Evolutionary conservation across 2,113 vertebrate species (phyloP).

Genomic region (Pogonocichla stellata): DNA sequence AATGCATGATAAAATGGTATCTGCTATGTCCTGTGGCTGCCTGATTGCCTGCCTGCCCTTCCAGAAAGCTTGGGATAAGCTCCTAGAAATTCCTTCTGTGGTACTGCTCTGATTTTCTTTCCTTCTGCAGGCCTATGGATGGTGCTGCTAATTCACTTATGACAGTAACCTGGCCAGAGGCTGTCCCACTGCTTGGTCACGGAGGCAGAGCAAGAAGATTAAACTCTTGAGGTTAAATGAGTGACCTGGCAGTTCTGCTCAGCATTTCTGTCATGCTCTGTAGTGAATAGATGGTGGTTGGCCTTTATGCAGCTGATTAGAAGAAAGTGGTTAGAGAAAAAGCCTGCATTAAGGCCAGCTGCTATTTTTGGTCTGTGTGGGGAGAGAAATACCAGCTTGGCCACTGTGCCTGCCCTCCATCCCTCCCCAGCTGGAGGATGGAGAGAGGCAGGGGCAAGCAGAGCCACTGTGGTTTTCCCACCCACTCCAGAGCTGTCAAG

Average conservation of each 20-base stretch:
- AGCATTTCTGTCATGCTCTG: not conserved
- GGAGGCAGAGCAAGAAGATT: not conserved
- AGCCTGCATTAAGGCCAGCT: not conserved
- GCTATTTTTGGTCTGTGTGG: not conserved
- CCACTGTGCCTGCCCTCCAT: not conserved
- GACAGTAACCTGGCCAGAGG: not conserved
- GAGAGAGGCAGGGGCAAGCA: not conserved
- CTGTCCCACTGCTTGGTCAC: not conserved
- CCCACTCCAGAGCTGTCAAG: not conserved
- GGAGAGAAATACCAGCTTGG: fast-evolving
- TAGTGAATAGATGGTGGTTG: not conserved
- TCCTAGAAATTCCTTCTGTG: not conserved
- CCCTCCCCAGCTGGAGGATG: fast-evolving
- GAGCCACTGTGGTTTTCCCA: not conserved
- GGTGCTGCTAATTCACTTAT: not conserved
- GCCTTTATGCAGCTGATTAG: not conserved
- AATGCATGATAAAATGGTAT: not conserved
- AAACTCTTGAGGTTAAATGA: not conserved
- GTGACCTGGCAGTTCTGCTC: not conserved
- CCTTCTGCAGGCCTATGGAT: not conserved
- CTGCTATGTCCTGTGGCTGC: not conserved
- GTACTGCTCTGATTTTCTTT: not conserved
- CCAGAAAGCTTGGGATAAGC: not conserved
- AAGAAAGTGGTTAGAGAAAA: not conserved
- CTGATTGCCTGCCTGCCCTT: not conserved